phyloP scores from a whole-genome alignment of 1,140 invertebrate species.

The Diorhabda elongata region DNA sequence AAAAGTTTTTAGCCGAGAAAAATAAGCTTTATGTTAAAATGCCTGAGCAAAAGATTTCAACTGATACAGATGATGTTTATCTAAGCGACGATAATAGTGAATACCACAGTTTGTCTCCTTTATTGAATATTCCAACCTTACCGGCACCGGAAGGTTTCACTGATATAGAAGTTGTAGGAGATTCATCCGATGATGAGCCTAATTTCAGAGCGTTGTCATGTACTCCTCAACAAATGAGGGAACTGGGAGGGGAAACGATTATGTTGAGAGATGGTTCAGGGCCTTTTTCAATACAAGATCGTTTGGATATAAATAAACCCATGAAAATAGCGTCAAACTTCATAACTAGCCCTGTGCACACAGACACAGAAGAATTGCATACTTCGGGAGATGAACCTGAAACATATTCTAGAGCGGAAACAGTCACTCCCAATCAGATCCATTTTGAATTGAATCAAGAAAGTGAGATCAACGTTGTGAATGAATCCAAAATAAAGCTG shows the following conservation, averaged over 20 bases:
- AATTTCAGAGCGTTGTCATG: conserved; percentile 24
- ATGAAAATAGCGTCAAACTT: neutral
- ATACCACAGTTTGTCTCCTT: conserved; percentile 7
- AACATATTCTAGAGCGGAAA: conserved; percentile 31
- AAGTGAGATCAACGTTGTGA: conserved; percentile 47
- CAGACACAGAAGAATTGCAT: conserved; percentile 54
- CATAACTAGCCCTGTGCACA: conserved; percentile 36
- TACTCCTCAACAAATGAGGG: conserved; percentile 37
- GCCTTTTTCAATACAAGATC: conserved; percentile 32
- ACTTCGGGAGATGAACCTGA: conserved; percentile 51
- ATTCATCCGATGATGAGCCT: conserved; percentile 38
- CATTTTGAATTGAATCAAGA: conserved; percentile 45
- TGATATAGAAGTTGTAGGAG: conserved; percentile 36
- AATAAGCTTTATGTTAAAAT: conserved; percentile 7
- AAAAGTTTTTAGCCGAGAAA: conserved; percentile 14
- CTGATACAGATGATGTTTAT: conserved; percentile 55
- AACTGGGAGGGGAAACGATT: conserved; percentile 34
- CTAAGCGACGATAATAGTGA: conserved; percentile 45
- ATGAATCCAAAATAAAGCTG: conserved; percentile 45
- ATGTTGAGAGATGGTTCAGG: conserved; percentile 37
- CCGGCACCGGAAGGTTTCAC: conserved; percentile 14
- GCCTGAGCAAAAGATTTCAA: conserved; percentile 29
- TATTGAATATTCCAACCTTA: conserved; percentile 1
- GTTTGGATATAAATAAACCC: conserved; percentile 20
- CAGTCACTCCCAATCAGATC: conserved; percentile 35